phyloP scores from a whole-genome alignment of 1,140 invertebrate genomes.

The Diabrotica virgifera region DNA sequence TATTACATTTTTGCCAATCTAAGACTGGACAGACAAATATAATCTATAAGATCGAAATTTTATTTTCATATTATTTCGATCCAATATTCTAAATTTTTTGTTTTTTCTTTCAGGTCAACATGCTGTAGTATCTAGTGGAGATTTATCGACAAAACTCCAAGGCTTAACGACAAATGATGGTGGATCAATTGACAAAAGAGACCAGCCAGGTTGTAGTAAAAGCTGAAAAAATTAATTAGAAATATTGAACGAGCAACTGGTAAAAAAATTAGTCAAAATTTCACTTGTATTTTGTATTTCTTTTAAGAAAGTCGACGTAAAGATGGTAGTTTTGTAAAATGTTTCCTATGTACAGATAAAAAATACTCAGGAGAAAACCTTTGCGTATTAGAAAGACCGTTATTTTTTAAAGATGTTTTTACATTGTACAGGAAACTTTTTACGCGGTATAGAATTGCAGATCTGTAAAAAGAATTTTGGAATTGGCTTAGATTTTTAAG shows the following conservation, averaged over 20 bases:
- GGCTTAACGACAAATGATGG: slow-evolving; percentile 58
- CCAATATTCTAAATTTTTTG: too few relatives aligned
- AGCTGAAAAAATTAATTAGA: slow-evolving; percentile 13
- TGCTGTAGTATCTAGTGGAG: slow-evolving; percentile 58
- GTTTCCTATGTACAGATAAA: neutral
- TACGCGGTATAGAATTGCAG: too few relatives aligned
- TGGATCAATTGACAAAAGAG: neutral
- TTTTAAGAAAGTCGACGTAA: neutral
- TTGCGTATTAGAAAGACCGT: too few relatives aligned
- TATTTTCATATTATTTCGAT: too few relatives aligned
- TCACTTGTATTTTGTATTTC: neutral
- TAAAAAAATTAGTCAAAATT: neutral
- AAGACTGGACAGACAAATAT: too few relatives aligned
- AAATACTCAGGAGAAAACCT: too few relatives aligned
- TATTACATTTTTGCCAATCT: too few relatives aligned
- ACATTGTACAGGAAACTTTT: too few relatives aligned
- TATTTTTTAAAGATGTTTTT: too few relatives aligned
- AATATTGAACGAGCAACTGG: neutral
- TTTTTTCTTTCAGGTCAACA: slow-evolving; percentile 48
- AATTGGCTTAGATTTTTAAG: neutral
- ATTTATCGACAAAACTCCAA: slow-evolving; percentile 61
- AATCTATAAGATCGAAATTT: too few relatives aligned
- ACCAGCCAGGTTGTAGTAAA: slow-evolving; percentile 13
- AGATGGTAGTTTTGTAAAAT: slow-evolving; percentile 7
- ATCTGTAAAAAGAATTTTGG: neutral